Evolutionary conservation across 2,888 invertebrate species (phyloP).

Genomic region (Lucinisca nassula): DNA sequence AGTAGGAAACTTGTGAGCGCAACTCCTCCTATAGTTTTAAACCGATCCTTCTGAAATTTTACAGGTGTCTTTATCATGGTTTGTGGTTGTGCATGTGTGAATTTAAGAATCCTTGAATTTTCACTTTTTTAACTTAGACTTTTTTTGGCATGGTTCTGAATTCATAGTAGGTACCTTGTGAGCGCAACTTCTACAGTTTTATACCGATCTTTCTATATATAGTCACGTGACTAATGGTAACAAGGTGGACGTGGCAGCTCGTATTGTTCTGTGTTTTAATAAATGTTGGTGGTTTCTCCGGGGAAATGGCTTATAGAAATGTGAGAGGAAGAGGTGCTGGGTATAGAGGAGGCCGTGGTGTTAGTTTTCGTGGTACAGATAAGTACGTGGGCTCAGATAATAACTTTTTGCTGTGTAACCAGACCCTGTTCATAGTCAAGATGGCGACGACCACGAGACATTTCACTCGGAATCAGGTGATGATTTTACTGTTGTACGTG

Average conservation of each 20-base stretch:
- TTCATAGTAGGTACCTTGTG: too few relatives aligned
- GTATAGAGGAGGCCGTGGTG: neutral
- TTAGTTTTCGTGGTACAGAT: neutral
- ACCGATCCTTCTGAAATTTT: too few relatives aligned
- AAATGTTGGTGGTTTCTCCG: neutral
- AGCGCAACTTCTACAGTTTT: too few relatives aligned
- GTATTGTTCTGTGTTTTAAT: neutral
- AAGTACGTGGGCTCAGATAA: neutral
- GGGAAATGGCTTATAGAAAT: neutral
- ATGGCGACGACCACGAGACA: constrained; percentile 4
- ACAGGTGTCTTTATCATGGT: too few relatives aligned
- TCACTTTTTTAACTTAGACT: too few relatives aligned
- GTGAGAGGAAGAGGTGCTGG: neutral
- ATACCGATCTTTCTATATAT: too few relatives aligned
- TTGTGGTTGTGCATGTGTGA: too few relatives aligned
- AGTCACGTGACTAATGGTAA: neutral
- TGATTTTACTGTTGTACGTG: neutral
- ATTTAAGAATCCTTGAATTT: too few relatives aligned
- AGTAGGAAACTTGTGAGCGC: too few relatives aligned
- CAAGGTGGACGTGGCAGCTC: neutral
- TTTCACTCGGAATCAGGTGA: neutral
- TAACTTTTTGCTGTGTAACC: neutral
- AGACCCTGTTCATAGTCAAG: neutral
- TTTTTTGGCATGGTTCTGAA: too few relatives aligned
- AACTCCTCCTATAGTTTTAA: too few relatives aligned